Conservation (phyloP, 2,888 invertebrate genomes). For the Boloria euphrosyne region DNA sequence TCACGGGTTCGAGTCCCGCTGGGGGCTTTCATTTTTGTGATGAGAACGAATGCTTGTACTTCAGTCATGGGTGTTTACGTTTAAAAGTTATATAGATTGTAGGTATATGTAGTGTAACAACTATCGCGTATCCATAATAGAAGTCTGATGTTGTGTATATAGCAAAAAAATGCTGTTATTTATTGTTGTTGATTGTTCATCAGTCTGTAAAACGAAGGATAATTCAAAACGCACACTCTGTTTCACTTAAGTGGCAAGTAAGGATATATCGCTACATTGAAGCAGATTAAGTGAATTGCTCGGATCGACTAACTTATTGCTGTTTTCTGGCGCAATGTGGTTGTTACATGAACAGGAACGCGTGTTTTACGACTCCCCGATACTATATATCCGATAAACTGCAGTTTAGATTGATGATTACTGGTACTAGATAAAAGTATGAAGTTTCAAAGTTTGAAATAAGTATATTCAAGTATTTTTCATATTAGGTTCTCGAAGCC, state of each 20-base stretch:
- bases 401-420: constrained; percentile 32
- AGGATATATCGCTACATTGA: constrained; percentile 33
- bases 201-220: constrained; percentile 3
- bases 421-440: constrained; percentile 12
- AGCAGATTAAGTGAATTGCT: constrained; percentile 39
- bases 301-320: constrained; percentile 38
- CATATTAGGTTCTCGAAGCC: no score
- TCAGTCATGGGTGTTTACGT: no score
- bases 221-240: constrained; percentile 32
- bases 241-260: constrained; percentile 35
- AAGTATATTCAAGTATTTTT: constrained; percentile 1
- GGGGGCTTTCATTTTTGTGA: no score
- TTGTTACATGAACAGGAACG: constrained; percentile 31
- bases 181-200: background rate
- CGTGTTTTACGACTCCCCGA: constrained; percentile 35
- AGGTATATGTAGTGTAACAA: no score
- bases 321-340: constrained; percentile 38
- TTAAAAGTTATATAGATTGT: no score
- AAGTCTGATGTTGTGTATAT: no score
- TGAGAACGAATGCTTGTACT: no score
- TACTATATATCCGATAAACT: constrained; percentile 24
- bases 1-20: no score
- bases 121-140: no score
- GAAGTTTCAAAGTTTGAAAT: constrained; percentile 14
- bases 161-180: no score